Evolutionary conservation across 2,888 invertebrate genomes (phyloP).

Genomic region (Tortricodes alternella): DNA sequence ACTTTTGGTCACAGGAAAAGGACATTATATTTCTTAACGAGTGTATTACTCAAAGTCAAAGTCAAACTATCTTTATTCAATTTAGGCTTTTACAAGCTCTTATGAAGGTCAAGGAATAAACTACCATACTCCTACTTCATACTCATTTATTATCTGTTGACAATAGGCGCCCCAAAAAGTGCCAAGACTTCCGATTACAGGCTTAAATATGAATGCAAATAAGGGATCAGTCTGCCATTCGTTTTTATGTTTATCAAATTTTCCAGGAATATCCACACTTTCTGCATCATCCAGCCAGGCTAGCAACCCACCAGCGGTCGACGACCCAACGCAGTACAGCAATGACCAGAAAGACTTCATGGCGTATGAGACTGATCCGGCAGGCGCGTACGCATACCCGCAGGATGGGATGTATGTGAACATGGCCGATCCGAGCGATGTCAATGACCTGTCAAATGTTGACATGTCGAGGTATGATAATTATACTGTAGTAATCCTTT

Average conservation of each 20-base stretch:
- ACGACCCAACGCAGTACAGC: slow-evolving; percentile 81
- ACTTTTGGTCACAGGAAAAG: no score
- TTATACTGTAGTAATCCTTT: neutral
- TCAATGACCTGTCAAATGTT: slow-evolving; percentile 67
- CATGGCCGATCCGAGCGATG: slow-evolving; percentile 56
- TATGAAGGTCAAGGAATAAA: no score
- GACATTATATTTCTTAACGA: no score
- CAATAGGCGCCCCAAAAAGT: no score
- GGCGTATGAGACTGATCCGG: slow-evolving; percentile 75
- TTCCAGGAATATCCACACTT: slow-evolving; percentile 82
- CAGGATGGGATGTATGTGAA: slow-evolving; percentile 58
- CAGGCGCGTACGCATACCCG: slow-evolving; percentile 72
- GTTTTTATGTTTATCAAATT: neutral
- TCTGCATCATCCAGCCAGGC: slow-evolving; percentile 75
- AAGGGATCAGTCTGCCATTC: no score
- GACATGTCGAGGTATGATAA: slow-evolving; percentile 78
- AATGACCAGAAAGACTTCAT: slow-evolving; percentile 84
- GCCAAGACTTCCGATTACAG: no score
- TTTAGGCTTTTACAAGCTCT: no score
- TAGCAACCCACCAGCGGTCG: slow-evolving; percentile 84
- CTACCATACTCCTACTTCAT: no score
- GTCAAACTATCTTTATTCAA: no score
- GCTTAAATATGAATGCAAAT: no score
- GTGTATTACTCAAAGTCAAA: no score
- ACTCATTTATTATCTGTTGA: no score